Conservation (phyloP, 2,113 vertebrate genomes). For the Hydrolagus affinis region DNA sequence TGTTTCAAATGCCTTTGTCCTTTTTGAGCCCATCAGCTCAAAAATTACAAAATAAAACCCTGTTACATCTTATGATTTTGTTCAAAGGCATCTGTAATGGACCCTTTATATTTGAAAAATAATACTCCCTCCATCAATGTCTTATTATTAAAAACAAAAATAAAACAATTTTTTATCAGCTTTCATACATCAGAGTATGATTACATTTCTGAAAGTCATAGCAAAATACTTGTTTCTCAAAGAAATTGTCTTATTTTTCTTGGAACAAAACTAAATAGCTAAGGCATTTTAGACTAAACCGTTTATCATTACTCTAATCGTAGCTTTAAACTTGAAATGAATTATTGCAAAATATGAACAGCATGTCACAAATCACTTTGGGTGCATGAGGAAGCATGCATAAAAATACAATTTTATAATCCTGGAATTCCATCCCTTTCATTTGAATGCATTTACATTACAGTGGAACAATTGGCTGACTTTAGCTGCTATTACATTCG, state of each 20-base stretch:
- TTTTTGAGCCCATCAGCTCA: not conserved
- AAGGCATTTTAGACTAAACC: not conserved
- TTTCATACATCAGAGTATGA: not conserved
- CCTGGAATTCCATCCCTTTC: not conserved
- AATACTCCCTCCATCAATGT: not conserved
- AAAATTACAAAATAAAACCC: not conserved
- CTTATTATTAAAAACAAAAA: not conserved
- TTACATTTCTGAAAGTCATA: conserved; percentile 10
- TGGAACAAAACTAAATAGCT: not conserved
- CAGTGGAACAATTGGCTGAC: not conserved
- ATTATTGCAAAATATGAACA: conserved; percentile 19
- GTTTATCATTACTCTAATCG: conserved; percentile 23
- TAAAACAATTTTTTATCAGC: not conserved
- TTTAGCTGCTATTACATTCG: not conserved
- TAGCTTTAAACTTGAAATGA: conserved; percentile 15
- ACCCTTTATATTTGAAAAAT: not conserved
- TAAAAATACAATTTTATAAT: not conserved
- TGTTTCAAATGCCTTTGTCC: not conserved
- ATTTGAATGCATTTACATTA: not conserved
- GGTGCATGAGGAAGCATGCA: not conserved
- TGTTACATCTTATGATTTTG: conserved; percentile 8
- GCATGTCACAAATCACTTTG: not conserved
- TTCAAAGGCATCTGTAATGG: not conserved
- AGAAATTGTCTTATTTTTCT: conserved; percentile 24
- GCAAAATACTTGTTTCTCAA: conserved; percentile 23